These are phyloP conservation scores for Asarcornis scutulata DNA, from an alignment of 2,113 vertebrate genomes.

Conservation along the genomic window DNA sequence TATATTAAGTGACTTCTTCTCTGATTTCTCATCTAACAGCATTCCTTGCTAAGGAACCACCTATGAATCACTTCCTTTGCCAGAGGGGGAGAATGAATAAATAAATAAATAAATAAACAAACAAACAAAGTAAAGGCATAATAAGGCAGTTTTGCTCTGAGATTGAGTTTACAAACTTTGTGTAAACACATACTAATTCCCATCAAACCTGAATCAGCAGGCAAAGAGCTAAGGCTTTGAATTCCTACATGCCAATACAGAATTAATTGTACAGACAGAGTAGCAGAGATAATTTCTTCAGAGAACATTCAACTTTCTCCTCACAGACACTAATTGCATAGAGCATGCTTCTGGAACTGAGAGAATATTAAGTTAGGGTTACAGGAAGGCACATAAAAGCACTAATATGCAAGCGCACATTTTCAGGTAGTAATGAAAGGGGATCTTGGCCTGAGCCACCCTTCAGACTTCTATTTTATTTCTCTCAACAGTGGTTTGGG, in stretches of 20 bases:
- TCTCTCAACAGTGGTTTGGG: not conserved
- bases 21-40: not conserved
- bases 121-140: not conserved
- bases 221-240: not conserved
- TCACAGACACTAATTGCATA: not conserved
- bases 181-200: not conserved
- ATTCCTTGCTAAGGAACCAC: not conserved
- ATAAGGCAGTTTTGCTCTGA: not conserved
- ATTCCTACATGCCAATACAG: accelerated
- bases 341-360: not conserved
- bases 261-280: not conserved
- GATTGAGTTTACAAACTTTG: not conserved
- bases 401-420: not conserved
- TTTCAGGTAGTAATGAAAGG: not conserved
- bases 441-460: not conserved
- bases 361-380: not conserved
- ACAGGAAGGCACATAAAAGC: not conserved
- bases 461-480: not conserved
- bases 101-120: not conserved
- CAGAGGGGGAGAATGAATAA: not conserved
- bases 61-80: not conserved
- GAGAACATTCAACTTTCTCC: not conserved
- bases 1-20: not conserved
- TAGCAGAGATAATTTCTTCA: not conserved
- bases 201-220: not conserved